Percentiles rank a stretch among this genome's conserved stretches.
These are phyloP conservation scores for Tupiocoris notatus DNA, from an alignment of 2,888 invertebrate species.

Conservation along the genomic window DNA sequence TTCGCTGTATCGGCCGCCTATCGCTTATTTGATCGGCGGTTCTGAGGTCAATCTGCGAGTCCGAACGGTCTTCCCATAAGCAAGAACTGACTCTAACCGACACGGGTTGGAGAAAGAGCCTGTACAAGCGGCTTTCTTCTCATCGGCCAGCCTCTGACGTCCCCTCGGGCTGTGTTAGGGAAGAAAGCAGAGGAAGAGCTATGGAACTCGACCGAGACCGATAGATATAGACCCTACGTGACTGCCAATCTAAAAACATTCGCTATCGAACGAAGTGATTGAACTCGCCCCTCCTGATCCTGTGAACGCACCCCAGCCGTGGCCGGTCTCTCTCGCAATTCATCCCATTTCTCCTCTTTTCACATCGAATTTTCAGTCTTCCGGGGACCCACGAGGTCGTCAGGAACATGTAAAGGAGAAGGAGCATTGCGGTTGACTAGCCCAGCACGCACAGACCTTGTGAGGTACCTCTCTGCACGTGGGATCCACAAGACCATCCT, in stretches of 20 bases:
- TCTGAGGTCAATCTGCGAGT: too few species aligned
- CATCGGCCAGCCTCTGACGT: not conserved
- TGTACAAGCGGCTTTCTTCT: not conserved
- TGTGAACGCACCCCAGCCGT: too few species aligned
- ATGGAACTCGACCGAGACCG: constrained; percentile 1
- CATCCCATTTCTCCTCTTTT: not conserved
- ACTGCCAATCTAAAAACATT: constrained; percentile 34
- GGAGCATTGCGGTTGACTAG: not conserved
- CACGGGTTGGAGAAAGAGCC: not conserved
- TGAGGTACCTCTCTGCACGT: not conserved
- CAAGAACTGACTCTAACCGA: not conserved
- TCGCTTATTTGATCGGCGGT: not conserved
- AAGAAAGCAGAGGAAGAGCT: constrained; percentile 1
- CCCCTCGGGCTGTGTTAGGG: constrained; percentile 2
- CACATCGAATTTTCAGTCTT: not conserved
- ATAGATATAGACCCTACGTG: constrained; percentile 36
- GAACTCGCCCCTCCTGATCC: constrained; percentile 7
- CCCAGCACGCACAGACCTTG: not conserved
- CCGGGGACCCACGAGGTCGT: not conserved
- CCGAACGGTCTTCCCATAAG: too few species aligned
- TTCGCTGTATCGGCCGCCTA: not conserved
- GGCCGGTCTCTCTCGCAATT: not conserved
- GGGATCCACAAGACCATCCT: not conserved
- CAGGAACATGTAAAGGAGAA: not conserved
- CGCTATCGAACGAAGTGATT: constrained; percentile 25